Percentiles rank a stretch among this genome's conserved stretches.
phyloP scores from a whole-genome alignment of 2,113 vertebrate genomes.

The Xenus cinereus region DNA sequence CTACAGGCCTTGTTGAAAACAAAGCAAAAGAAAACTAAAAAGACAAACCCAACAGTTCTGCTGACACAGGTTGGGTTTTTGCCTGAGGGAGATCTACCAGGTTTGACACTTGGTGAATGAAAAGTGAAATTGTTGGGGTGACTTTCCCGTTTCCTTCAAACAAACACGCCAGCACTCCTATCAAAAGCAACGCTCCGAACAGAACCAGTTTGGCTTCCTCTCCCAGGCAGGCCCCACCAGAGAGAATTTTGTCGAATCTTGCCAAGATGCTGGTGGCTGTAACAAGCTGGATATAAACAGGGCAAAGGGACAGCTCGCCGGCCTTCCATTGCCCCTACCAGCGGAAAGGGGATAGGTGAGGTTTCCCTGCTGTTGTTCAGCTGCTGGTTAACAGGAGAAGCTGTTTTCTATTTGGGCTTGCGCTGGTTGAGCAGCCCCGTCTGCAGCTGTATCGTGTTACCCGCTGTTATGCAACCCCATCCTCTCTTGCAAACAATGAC shows the following conservation, averaged over 20 bases:
- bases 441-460: slow-evolving; percentile 7
- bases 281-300: not conserved
- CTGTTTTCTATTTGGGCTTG: slow-evolving; percentile 34
- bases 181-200: not conserved
- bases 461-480: slow-evolving; percentile 1
- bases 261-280: not conserved
- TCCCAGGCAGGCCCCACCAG: not conserved
- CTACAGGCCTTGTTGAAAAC: not conserved
- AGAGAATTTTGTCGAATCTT: not conserved
- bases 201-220: not conserved
- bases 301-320: not conserved
- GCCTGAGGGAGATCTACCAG: not conserved
- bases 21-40: not conserved
- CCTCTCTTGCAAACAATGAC: slow-evolving; percentile 31
- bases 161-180: not conserved
- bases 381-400: slow-evolving; percentile 28
- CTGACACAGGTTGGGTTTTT: not conserved
- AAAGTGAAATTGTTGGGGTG: not conserved
- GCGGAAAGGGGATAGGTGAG: not conserved
- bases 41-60: not conserved
- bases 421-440: not conserved
- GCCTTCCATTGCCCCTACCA: not conserved
- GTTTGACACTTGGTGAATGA: not conserved
- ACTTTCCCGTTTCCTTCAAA: not conserved
- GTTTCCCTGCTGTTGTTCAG: slow-evolving; percentile 44